Evolutionary conservation across 2,888 invertebrate genomes (phyloP).

Genomic region (Eupithecia vulgata): DNA sequence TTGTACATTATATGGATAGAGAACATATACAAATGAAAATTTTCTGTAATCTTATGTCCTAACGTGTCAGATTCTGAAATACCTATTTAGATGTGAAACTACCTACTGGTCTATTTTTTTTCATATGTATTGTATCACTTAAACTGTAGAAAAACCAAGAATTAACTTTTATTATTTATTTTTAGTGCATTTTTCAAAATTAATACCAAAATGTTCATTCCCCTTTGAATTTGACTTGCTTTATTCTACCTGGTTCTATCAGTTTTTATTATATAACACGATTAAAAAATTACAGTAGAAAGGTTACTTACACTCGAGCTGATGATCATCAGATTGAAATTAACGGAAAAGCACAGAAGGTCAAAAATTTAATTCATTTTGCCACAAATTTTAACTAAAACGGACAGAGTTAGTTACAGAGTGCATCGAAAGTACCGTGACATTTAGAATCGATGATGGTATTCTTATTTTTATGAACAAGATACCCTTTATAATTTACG

Average conservation of each 20-base stretch:
- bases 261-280: not conserved
- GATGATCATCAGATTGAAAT: not conserved
- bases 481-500: not conserved
- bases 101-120: too few species aligned
- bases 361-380: not conserved
- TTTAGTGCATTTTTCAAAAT: too few species aligned
- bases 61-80: too few species aligned
- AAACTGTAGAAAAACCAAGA: too few species aligned
- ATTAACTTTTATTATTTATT: too few species aligned
- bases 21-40: too few species aligned
- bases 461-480: not conserved
- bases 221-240: not conserved
- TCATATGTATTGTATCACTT: too few species aligned
- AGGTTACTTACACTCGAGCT: not conserved
- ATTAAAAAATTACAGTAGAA: not conserved
- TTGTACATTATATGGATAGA: too few species aligned
- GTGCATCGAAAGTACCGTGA: conserved; percentile 1
- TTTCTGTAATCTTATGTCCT: too few species aligned
- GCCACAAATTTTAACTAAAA: not conserved
- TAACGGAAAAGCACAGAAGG: not conserved
- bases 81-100: too few species aligned
- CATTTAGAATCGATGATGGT: not conserved
- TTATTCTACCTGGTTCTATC: not conserved
- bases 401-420: not conserved
- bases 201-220: too few species aligned